These are phyloP conservation scores for Diuraphis noxia DNA, from an alignment of 1,140 invertebrate genomes.

Conservation along the genomic window DNA sequence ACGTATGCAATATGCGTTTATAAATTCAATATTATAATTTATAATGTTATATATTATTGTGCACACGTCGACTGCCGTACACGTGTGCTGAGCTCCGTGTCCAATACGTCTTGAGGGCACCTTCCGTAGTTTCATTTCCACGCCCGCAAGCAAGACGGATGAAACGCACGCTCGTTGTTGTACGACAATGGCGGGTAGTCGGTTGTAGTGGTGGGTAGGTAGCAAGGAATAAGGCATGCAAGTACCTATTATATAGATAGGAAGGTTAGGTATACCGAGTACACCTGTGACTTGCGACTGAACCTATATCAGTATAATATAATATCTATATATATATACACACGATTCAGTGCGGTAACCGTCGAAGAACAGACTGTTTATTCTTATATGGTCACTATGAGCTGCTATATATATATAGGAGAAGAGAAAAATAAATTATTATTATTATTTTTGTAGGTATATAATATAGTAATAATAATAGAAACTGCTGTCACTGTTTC, in stretches of 20 bases:
- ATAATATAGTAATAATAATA: background rate
- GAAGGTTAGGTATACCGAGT: background rate
- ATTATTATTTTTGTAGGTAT: background rate
- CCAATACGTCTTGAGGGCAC: background rate
- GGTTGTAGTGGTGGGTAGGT: background rate
- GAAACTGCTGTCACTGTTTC: background rate
- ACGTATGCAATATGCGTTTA: background rate
- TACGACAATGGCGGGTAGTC: background rate
- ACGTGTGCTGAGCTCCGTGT: background rate
- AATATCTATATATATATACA: background rate
- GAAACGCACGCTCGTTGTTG: background rate
- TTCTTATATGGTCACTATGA: background rate
- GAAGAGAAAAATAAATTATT: background rate
- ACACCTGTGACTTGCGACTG: background rate
- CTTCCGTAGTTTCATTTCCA: conserved; percentile 16
- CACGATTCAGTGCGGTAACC: background rate
- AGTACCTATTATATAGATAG: background rate
- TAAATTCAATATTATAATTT: background rate
- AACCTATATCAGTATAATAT: background rate
- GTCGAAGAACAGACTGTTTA: background rate
- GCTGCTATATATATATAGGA: background rate
- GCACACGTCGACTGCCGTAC: background rate
- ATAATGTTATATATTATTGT: background rate
- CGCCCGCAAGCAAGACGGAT: background rate
- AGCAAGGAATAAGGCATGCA: background rate